Evolutionary conservation across 2,797 vertebrate species (phyloP).

Genomic region (Protosalanx chinensis): DNA sequence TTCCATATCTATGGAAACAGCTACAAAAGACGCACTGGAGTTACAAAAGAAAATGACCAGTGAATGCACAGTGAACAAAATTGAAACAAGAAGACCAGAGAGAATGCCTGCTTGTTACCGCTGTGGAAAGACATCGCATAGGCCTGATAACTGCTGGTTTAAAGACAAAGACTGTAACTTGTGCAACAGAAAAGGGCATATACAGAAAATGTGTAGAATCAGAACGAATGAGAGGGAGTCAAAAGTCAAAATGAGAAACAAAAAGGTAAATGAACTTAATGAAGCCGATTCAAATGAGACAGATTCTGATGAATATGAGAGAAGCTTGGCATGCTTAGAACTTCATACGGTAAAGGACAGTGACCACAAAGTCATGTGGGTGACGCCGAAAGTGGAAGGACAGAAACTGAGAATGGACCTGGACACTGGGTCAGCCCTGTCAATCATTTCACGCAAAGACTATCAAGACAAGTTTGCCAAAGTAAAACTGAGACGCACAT

Average conservation of each 20-base stretch:
- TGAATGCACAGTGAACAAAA: constrained; percentile 14
- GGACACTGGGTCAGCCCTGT: constrained; percentile 9
- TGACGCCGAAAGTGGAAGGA: too few species aligned
- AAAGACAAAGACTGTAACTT: constrained; percentile 34
- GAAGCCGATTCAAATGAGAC: constrained; percentile 7
- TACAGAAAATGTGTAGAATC: constrained; percentile 27
- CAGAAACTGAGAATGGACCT: constrained; percentile 14
- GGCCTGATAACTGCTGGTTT: constrained; percentile 21
- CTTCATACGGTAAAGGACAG: constrained; percentile 3
- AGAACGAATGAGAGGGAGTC: constrained; percentile 1
- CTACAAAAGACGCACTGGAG: constrained; percentile 4
- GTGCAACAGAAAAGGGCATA: constrained; percentile 23
- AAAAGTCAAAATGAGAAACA: too few species aligned
- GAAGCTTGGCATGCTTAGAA: constrained; percentile 19
- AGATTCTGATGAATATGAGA: neutral
- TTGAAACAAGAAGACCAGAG: neutral
- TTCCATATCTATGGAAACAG: constrained; percentile 5
- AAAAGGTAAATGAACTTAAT: neutral
- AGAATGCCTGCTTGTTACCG: neutral
- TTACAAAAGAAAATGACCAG: constrained; percentile 2
- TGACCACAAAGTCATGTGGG: too few species aligned
- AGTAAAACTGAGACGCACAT: constrained; percentile 13
- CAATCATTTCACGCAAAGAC: constrained; percentile 13
- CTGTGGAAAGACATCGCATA: constrained; percentile 21
- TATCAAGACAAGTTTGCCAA: neutral